Evolutionary conservation across 2,888 invertebrate genomes (phyloP), one percentile per base, ranked within the genome.

Genomic region (Fissipunctia ypsillon): DNA sequence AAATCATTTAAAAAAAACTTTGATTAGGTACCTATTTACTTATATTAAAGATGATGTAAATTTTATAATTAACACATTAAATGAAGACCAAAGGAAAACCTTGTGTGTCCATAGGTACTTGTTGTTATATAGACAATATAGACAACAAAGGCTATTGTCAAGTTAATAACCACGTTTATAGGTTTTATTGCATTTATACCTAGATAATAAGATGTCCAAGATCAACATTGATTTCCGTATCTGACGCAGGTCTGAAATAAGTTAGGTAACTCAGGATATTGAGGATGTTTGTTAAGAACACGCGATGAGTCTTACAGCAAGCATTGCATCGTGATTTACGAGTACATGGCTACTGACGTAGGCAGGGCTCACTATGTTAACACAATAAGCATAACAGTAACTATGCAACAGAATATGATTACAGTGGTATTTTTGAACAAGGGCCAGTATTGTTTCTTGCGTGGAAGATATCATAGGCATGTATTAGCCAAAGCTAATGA

Each of bases 121-220:
- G 50, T 52, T 80, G 35, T 65, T 66, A n/a, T n/a, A n/a, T n/a
- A n/a, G n/a, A n/a, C 64, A 66, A 59, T 65, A 75, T 71, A 63
- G 57, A n/a, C 52, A 66, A 76, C 76, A 72, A 80, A 73, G 81
- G 66, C 76, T 65, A 69, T 75, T 75, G 70, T 80, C 59, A 31
- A 79, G 64, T 22, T 78, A 69, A 69, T 76, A 50, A 69, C 61
- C n/a, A 61, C 10, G 22, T 81, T 81, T 73, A 73, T 83, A 73
- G 63, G 31, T 31, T 57, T 66, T 56, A 71, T 83, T 69, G 28
- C 31, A 66, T 69, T 54, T 45, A 70, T 75, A 64, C 35, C 43
- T 54, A 60, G 69, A 64, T 68, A 81, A 67, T 73, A 66, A 68
- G 68, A 71, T 73, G 57, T n/a, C n/a, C n/a, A n/a, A n/a, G n/a